Base-by-base conservation (phyloP, 2,888 invertebrate genomes). In the Operophtera brumata region DNA sequence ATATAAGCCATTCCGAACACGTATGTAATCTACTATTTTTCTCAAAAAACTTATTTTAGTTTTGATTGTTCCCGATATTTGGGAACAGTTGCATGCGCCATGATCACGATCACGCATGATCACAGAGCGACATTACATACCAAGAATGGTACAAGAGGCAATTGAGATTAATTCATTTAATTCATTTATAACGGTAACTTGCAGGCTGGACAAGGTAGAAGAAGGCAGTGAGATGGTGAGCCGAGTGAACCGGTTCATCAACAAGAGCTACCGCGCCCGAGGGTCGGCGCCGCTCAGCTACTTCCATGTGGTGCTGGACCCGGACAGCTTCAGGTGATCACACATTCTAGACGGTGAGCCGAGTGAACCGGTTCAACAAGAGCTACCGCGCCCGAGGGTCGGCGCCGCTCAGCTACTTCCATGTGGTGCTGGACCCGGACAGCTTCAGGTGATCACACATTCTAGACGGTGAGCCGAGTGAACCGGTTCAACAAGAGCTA, bases 291-390 rank as follows among this genome's bases (percentile, higher is more conserved):
- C 92, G 0, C 77, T 94, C 3, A 89, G 90, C 64, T 93, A 93
- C 74, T 93, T 92, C 77, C 84, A 91, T 66, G 73, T 91, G 8
- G 91, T 93, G 12, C 71, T 93, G 54, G 91, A 94, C 74, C 93
- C 93, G 0, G 69, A 70, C 28, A 90, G 91, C 77, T 94, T 93
- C 83, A 46, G 44, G 44, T 44, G 25, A 20, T 20, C 2, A 20
- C 20, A 20, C 20, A 20, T 20, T 20, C 20, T 20, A 92, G 63
- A 92, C 91, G 64, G 91, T 93, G 1, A 80, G 79, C 56, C 84
- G 87, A 13, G 88, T 93, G 30, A 75, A 78, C 62, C 78, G 82
- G 0, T 86, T 91, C 54, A 78, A 94, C 26, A 72, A 51, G 35
- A 77, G 81, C 45, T 91, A 82, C 70, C 80, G 81, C 39, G 3